A percentile compares a stretch with the other conserved stretches of the same genome.
Conservation (phyloP, 2,113 vertebrate genomes). For the Reinhardtius hippoglossoides region DNA sequence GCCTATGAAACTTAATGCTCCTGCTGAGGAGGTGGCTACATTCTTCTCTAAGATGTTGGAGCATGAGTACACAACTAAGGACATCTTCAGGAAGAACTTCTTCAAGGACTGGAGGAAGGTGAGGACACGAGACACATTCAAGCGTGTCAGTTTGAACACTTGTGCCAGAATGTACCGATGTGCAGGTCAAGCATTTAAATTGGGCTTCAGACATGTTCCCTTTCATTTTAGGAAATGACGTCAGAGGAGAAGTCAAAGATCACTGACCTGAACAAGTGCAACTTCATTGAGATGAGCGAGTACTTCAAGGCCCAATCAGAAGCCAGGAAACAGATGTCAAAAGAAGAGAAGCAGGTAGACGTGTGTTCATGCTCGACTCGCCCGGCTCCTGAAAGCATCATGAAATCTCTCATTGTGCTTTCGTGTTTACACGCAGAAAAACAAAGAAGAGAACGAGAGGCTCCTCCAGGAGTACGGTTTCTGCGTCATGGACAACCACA, state of each 20-base stretch:
- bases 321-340: slow-evolving; percentile 96
- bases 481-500: slow-evolving; percentile 98
- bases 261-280: slow-evolving; percentile 91
- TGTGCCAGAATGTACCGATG: not conserved
- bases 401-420: not conserved
- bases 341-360: slow-evolving; percentile 93
- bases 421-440: slow-evolving; percentile 84
- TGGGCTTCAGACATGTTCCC: not conserved
- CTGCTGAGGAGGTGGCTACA: slow-evolving; percentile 95
- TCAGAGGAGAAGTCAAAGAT: slow-evolving; percentile 92
- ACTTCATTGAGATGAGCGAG: slow-evolving; percentile 92
- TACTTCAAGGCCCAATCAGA: slow-evolving; percentile 96
- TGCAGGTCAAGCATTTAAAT: slow-evolving; percentile 6
- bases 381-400: not conserved
- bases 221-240: slow-evolving; percentile 90
- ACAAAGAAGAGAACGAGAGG: slow-evolving; percentile 94
- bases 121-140: slow-evolving; percentile 30
- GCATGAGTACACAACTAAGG: slow-evolving; percentile 98
- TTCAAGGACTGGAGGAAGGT: slow-evolving; percentile 98
- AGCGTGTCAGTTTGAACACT: not conserved
- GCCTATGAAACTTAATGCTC: slow-evolving; percentile 90
- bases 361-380: not conserved
- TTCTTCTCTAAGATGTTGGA: slow-evolving; percentile 99
- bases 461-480: slow-evolving; percentile 94
- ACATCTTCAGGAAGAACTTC: slow-evolving; percentile 98